phyloP scores from a whole-genome alignment of 2,797 vertebrate species.

The Microctenopoma steveboyesi region DNA sequence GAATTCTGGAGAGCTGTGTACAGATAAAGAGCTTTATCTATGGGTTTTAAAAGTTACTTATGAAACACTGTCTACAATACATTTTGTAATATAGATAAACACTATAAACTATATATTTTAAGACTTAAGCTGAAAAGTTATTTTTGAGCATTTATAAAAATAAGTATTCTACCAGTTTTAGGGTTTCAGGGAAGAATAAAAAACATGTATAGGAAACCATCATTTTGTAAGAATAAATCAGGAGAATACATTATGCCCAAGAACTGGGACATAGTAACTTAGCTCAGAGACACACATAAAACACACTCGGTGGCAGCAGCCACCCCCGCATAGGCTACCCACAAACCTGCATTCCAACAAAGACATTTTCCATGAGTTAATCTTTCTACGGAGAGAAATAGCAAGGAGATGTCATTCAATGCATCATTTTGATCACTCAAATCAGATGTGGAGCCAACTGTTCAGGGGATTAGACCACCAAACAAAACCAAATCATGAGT shows the following conservation, averaged over 20 bases:
- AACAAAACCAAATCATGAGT: slow-evolving; percentile 67
- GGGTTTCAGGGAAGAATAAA: slow-evolving; percentile 37
- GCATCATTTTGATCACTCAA: slow-evolving; percentile 62
- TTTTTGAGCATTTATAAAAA: slow-evolving; percentile 2
- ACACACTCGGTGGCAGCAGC: slow-evolving; percentile 26
- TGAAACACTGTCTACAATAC: neutral
- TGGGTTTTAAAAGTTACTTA: too few species aligned
- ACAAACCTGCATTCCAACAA: slow-evolving; percentile 69
- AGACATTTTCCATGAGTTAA: slow-evolving; percentile 79
- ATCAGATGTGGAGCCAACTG: slow-evolving; percentile 54
- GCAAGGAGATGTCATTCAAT: slow-evolving; percentile 51
- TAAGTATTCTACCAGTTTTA: slow-evolving; percentile 23
- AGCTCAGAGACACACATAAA: slow-evolving; percentile 42
- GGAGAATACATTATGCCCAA: slow-evolving; percentile 34
- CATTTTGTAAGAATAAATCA: slow-evolving; percentile 28
- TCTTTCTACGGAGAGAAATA: slow-evolving; percentile 55
- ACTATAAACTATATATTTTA: neutral
- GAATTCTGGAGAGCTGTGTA: too few species aligned
- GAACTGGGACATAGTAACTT: slow-evolving; percentile 42
- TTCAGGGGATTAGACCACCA: slow-evolving; percentile 51
- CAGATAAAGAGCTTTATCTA: too few species aligned
- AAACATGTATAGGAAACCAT: slow-evolving; percentile 36
- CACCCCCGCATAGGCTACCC: slow-evolving; percentile 48
- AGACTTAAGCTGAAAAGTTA: slow-evolving; percentile 5
- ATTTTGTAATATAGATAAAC: neutral